Evolutionary conservation across 2,113 vertebrate genomes (phyloP).

Genomic region (Orcinus orca): DNA sequence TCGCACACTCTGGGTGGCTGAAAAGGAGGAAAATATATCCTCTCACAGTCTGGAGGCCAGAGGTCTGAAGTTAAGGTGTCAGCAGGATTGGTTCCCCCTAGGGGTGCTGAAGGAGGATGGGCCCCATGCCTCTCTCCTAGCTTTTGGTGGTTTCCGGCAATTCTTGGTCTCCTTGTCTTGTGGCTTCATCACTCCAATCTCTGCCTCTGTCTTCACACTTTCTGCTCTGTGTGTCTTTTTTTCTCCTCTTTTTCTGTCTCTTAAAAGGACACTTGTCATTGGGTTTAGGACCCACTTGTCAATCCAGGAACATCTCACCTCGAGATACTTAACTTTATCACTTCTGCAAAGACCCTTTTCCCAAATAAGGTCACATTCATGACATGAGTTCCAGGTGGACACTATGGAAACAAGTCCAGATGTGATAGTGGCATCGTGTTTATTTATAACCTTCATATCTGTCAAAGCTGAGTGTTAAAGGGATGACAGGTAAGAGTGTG

Average conservation of each 20-base stretch:
- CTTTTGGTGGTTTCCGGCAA: not conserved
- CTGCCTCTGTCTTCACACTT: not conserved
- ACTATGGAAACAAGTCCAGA: not conserved
- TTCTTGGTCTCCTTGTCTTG: no score
- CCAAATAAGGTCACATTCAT: not conserved
- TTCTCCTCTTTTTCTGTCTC: not conserved
- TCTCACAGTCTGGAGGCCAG: no score
- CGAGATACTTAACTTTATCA: not conserved
- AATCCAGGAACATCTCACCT: not conserved
- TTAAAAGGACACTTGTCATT: not conserved
- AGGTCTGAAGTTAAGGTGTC: no score
- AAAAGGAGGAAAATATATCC: not conserved
- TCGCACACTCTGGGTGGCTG: not conserved
- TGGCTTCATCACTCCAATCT: not conserved
- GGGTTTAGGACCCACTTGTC: no score
- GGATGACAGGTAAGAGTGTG: not conserved
- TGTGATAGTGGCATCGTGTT: not conserved
- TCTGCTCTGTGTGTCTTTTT: not conserved
- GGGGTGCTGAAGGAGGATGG: not conserved
- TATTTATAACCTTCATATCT: not conserved
- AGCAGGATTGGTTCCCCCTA: no score
- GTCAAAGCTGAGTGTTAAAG: no score
- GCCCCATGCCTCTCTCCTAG: no score
- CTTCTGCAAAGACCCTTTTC: not conserved
- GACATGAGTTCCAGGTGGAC: no score